Percentiles rank a stretch among this genome's conserved stretches.
phyloP scores from a whole-genome alignment of 2,113 vertebrate genomes.

The Trogon surrucura region DNA sequence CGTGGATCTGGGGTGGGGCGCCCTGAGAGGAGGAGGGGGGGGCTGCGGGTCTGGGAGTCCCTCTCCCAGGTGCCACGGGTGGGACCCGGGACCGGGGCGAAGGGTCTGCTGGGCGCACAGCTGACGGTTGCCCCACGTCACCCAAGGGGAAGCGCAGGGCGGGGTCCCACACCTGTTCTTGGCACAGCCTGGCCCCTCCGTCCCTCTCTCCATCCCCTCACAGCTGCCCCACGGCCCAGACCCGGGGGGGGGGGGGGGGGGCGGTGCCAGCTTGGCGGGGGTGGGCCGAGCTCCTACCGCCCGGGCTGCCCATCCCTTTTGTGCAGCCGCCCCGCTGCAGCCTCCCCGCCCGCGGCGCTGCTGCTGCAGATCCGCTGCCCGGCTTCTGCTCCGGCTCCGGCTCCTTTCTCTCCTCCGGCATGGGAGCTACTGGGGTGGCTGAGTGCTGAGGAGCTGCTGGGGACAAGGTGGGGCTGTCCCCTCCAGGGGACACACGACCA shows the following conservation, averaged over 20 bases:
- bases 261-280: background rate
- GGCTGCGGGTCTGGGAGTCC: too few species aligned
- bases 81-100: background rate
- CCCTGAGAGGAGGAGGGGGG: too few species aligned
- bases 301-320: background rate
- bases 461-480: background rate
- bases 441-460: background rate
- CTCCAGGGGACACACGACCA: rapidly evolving
- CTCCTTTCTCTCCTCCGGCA: background rate
- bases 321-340: background rate
- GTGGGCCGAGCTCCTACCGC: background rate
- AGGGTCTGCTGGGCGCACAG: background rate
- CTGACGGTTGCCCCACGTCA: background rate
- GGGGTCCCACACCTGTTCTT: background rate
- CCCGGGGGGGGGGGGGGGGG: too few species aligned
- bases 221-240: background rate
- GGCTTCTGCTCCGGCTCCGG: background rate
- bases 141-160: rapidly evolving
- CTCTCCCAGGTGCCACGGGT: too few species aligned
- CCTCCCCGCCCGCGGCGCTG: background rate
- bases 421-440: background rate
- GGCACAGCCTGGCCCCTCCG: background rate
- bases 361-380: background rate
- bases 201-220: background rate
- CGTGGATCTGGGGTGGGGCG: too few species aligned